phyloP scores from a whole-genome alignment of 2,797 vertebrate genomes.

The Hydrophis major region DNA sequence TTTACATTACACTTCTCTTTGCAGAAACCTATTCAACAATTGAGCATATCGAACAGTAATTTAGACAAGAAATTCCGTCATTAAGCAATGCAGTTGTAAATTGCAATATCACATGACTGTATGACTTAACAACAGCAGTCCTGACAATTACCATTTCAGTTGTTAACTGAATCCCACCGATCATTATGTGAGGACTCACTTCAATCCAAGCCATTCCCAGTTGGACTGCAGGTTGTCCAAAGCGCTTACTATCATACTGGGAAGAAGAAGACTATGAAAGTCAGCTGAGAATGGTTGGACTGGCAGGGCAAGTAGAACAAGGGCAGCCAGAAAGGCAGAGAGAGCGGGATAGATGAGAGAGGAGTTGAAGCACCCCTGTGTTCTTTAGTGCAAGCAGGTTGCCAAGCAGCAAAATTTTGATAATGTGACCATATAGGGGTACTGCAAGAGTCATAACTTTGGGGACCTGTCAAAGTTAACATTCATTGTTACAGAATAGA shows the following conservation, averaged over 20 bases:
- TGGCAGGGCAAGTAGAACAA: neutral
- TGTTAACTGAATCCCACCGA: neutral
- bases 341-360: neutral
- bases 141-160: neutral
- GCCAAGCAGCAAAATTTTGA: neutral
- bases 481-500: neutral
- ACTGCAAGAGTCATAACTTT: neutral
- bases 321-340: neutral
- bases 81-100: neutral
- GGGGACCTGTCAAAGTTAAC: neutral
- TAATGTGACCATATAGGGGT: neutral
- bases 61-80: neutral
- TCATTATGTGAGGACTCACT: neutral
- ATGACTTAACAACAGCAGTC: neutral
- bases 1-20: neutral
- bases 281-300: neutral
- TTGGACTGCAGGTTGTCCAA: neutral
- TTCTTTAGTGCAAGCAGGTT: neutral
- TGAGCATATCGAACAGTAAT: neutral
- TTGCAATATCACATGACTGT: neutral
- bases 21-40: neutral
- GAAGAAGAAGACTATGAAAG: neutral
- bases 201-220: neutral
- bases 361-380: neutral
- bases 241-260: neutral